phyloP scores from a whole-genome alignment of 2,888 invertebrate species.

The Iselma pallidipennis region DNA sequence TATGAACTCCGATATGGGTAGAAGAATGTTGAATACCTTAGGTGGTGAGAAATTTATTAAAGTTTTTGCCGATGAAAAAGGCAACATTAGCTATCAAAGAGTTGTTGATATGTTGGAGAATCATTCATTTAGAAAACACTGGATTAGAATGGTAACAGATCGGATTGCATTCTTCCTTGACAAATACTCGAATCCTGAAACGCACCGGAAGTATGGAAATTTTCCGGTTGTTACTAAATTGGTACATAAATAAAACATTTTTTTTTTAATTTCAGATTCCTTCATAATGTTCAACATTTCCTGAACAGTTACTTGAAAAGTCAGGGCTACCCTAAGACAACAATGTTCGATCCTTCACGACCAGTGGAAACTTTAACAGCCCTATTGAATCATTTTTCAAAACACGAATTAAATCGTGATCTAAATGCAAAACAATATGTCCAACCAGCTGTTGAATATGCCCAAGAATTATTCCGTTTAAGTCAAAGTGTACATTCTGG shows the following conservation, averaged over 20 bases:
- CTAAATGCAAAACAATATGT: constrained; percentile 75
- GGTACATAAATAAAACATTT: constrained; percentile 1
- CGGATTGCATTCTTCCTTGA: constrained; percentile 76
- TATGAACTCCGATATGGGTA: constrained; percentile 76
- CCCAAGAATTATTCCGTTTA: constrained; percentile 71
- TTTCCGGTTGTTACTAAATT: neutral
- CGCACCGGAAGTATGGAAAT: constrained; percentile 68
- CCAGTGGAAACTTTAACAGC: constrained; percentile 74
- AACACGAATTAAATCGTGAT: constrained; percentile 71
- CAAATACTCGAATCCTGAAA: constrained; percentile 74
- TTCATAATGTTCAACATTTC: constrained; percentile 69
- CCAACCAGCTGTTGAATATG: constrained; percentile 73
- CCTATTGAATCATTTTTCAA: constrained; percentile 69
- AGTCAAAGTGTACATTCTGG: constrained; percentile 66
- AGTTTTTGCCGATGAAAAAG: constrained; percentile 69
- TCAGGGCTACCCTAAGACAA: constrained; percentile 74
- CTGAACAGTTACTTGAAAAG: constrained; percentile 75
- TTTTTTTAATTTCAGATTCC: constrained; percentile 61
- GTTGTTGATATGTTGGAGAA: constrained; percentile 80
- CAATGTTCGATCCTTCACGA: constrained; percentile 68
- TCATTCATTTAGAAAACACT: constrained; percentile 76
- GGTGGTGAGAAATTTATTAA: constrained; percentile 72
- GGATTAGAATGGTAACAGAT: constrained; percentile 77
- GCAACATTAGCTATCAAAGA: constrained; percentile 71
- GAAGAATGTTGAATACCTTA: constrained; percentile 72